Conservation (phyloP, 2,113 vertebrate species). For the Prochilodus magdalenae region DNA sequence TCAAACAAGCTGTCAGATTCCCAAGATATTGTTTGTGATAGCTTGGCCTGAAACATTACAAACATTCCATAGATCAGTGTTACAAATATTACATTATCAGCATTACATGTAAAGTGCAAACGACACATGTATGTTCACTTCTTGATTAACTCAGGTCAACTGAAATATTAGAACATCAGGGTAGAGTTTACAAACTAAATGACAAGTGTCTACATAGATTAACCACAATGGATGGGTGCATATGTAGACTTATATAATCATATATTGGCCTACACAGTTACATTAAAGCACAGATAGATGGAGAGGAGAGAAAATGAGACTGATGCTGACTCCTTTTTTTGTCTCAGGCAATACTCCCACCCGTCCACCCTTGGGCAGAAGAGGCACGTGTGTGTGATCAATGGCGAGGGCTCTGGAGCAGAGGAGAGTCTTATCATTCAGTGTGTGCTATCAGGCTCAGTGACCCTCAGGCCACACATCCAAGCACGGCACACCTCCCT, state of each 20-base stretch:
- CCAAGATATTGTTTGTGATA: too few relatives aligned
- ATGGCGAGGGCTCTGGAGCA: constrained; percentile 5
- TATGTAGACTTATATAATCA: neutral
- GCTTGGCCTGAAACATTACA: too few relatives aligned
- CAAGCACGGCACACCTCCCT: constrained; percentile 12
- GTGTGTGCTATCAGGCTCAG: constrained; percentile 37
- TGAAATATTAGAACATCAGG: too few relatives aligned
- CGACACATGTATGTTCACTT: too few relatives aligned
- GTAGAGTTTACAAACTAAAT: too few relatives aligned
- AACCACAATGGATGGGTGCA: too few relatives aligned
- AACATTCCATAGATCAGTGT: too few relatives aligned
- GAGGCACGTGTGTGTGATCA: constrained; percentile 23
- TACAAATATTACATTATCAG: too few relatives aligned
- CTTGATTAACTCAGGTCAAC: too few relatives aligned
- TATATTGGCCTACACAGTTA: neutral
- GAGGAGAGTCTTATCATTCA: constrained; percentile 41
- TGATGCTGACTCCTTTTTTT: constrained; percentile 29
- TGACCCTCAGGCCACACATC: constrained; percentile 48
- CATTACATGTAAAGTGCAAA: too few relatives aligned
- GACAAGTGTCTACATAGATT: too few relatives aligned
- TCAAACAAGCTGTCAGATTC: too few relatives aligned
- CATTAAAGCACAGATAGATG: constrained; percentile 9
- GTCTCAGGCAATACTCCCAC: constrained; percentile 31
- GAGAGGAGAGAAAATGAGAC: constrained; percentile 17
- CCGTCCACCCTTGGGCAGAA: neutral